These are phyloP conservation scores for Rhadina sibilatrix DNA, from an alignment of 2,113 vertebrate genomes.

Conservation along the genomic window DNA sequence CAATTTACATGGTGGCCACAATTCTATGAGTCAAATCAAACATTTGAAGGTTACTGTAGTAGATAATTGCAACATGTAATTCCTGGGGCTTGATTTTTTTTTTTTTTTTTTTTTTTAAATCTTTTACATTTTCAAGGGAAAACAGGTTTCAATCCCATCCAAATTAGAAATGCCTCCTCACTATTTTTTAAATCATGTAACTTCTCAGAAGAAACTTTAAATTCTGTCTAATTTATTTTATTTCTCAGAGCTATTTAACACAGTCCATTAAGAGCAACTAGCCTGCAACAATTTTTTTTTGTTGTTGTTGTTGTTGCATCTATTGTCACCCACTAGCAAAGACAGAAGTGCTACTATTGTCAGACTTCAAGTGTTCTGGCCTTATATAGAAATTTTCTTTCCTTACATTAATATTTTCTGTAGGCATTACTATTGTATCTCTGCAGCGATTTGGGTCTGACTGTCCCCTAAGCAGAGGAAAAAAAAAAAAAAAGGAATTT, in stretches of 20 bases:
- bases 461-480: background rate
- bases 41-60: background rate
- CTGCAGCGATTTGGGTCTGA: background rate
- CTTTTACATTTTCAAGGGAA: background rate
- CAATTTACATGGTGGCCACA: background rate
- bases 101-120: no score
- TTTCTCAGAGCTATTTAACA: background rate
- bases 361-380: background rate
- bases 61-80: background rate
- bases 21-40: background rate
- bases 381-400: background rate
- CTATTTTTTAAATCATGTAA: background rate
- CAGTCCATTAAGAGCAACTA: background rate
- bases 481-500: background rate
- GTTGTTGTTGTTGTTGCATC: background rate
- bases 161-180: background rate
- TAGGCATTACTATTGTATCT: background rate
- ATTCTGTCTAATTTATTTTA: background rate
- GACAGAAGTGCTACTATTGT: background rate
- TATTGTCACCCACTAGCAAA: background rate
- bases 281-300: background rate
- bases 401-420: background rate
- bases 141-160: background rate
- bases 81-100: background rate
- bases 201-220: background rate